A percentile compares a stretch with the other conserved stretches of the same genome.
Conservation (phyloP, 2,113 vertebrate species). For the Pholis gunnellus region DNA sequence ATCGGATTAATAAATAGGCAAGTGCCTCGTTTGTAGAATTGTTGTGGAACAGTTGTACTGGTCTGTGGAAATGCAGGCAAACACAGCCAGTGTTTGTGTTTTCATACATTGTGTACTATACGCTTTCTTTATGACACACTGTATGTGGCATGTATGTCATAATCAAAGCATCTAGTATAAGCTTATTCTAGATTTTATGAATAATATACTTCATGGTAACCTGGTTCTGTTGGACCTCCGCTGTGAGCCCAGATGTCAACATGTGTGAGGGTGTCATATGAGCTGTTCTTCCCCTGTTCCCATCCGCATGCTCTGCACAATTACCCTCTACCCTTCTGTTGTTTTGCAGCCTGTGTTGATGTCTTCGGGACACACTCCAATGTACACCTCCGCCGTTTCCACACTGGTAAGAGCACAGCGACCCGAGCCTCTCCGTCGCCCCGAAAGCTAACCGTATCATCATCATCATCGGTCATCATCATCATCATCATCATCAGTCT, state of each 20-base stretch:
- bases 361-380: slow-evolving; percentile 86
- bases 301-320: slow-evolving; percentile 52
- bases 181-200: not conserved
- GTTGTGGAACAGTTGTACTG: not conserved
- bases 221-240: slow-evolving; percentile 11
- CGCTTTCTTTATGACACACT: slow-evolving; percentile 8
- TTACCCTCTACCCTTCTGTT: slow-evolving; percentile 80
- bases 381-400: slow-evolving; percentile 87
- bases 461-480: slow-evolving; percentile 50
- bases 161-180: not conserved
- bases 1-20: not conserved
- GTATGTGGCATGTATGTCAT: not conserved
- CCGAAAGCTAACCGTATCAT: slow-evolving; percentile 32
- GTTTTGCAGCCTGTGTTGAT: slow-evolving; percentile 87
- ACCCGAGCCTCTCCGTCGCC: slow-evolving; percentile 34
- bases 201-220: slow-evolving; percentile 3
- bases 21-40: not conserved
- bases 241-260: slow-evolving; percentile 20
- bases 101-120: not conserved
- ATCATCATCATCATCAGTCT: slow-evolving; percentile 50
- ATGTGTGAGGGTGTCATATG: not conserved
- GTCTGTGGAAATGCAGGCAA: not conserved
- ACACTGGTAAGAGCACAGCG: slow-evolving; percentile 84
- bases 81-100: not conserved
- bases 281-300: slow-evolving; percentile 37